Conservation (phyloP, 2,797 vertebrate species). For the Morelia viridis region DNA sequence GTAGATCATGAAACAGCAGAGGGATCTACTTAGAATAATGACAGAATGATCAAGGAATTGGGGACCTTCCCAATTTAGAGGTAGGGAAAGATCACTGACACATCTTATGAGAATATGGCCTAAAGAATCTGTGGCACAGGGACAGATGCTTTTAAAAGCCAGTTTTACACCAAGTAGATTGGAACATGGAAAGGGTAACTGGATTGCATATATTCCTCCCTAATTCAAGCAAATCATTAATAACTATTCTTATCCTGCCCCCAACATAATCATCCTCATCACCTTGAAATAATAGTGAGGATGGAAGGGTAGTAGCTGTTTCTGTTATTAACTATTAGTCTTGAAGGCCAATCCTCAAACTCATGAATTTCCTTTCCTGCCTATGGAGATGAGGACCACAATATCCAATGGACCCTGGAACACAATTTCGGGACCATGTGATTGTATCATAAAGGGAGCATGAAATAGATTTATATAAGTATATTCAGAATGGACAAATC, state of each 20-base stretch:
- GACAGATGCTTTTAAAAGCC: background rate
- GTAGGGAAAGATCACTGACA: background rate
- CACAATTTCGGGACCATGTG: background rate
- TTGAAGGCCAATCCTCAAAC: background rate
- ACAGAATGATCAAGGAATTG: background rate
- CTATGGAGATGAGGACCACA: background rate
- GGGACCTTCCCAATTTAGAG: too few species aligned
- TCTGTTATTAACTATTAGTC: background rate
- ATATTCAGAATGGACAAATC: background rate
- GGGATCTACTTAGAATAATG: background rate
- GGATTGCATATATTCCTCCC: background rate
- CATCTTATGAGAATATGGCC: background rate
- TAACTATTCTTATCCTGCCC: background rate
- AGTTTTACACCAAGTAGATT: background rate
- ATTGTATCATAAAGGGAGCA: background rate
- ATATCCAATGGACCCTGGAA: background rate
- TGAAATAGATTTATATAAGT: background rate
- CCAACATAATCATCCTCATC: background rate
- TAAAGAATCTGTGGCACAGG: background rate
- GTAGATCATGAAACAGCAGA: background rate
- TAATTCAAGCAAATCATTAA: background rate
- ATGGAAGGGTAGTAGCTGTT: background rate
- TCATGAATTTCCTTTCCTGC: background rate
- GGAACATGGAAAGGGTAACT: background rate
- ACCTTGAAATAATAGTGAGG: background rate